These are phyloP conservation scores for Urophycis tenuis DNA, from an alignment of 2,797 vertebrate genomes.

Conservation along the genomic window DNA sequence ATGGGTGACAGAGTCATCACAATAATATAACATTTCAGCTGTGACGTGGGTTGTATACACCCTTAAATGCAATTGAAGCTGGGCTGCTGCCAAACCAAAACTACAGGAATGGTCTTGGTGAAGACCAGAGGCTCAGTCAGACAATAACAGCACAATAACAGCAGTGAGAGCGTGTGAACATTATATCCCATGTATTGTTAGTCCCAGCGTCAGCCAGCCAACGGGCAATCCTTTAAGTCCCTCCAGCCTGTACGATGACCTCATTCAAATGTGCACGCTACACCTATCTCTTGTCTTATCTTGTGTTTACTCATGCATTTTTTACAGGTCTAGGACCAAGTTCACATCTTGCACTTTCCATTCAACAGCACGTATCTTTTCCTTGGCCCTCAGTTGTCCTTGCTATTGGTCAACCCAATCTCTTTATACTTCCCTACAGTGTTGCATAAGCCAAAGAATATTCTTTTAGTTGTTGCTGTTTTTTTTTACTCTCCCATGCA, in stretches of 20 bases:
- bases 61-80: conserved; percentile 29
- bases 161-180: conserved; percentile 3
- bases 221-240: neutral
- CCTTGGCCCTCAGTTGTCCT: conserved; percentile 1
- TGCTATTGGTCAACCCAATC: neutral
- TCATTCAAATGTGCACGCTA: conserved; percentile 31
- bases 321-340: conserved; percentile 36
- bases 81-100: conserved; percentile 2
- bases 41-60: conserved; percentile 11
- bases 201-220: neutral
- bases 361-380: neutral
- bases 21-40: conserved; percentile 8
- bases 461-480: conserved; percentile 53
- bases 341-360: conserved; percentile 22
- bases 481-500: conserved; percentile 25
- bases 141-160: neutral
- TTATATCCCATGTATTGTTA: neutral
- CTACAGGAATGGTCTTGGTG: conserved; percentile 6
- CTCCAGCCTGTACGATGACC: conserved; percentile 25
- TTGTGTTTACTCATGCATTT: conserved; percentile 41
- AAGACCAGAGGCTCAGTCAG: neutral
- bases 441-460: conserved; percentile 24
- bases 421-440: conserved; percentile 13
- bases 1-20: conserved; percentile 21
- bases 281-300: conserved; percentile 49